Conservation (phyloP, 2,797 vertebrate genomes). For the Lepidocolaptes lacrymiger region DNA sequence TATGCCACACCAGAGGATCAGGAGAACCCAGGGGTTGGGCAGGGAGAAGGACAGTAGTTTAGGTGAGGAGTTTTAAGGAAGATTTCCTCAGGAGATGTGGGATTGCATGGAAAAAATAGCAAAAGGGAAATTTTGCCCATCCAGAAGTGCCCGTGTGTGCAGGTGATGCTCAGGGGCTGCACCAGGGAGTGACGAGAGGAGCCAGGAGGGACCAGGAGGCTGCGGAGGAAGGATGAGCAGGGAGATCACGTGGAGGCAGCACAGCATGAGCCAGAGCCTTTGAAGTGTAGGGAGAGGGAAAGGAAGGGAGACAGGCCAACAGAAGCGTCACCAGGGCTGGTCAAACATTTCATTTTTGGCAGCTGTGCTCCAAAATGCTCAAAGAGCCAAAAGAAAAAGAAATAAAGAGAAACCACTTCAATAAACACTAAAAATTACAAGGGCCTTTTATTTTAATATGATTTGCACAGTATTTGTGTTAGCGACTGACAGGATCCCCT, state of each 20-base stretch:
- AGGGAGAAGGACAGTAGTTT: fast-evolving
- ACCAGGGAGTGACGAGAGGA: background rate
- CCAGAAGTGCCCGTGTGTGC: background rate
- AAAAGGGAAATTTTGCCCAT: background rate
- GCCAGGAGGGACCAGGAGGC: fast-evolving
- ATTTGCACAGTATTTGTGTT: slow-evolving; percentile 63
- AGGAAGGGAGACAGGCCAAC: slow-evolving; percentile 48
- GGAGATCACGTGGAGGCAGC: background rate
- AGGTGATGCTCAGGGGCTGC: background rate
- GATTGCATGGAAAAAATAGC: fast-evolving
- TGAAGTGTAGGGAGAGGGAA: background rate
- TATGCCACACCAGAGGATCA: fast-evolving
- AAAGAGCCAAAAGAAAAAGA: slow-evolving; percentile 5
- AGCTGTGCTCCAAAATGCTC: background rate
- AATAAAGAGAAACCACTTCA: slow-evolving; percentile 58
- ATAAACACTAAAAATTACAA: slow-evolving; percentile 52
- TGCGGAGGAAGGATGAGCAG: background rate
- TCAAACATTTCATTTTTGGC: slow-evolving; percentile 54
- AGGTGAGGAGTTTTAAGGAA: background rate
- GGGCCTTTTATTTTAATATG: slow-evolving; percentile 53
- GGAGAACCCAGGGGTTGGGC: background rate
- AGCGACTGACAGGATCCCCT: slow-evolving; percentile 48
- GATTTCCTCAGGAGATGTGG: background rate
- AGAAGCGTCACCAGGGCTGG: background rate
- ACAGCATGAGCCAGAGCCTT: background rate